Evolutionary conservation across 64 coral and sea anemone genomes (phyloP).

Genomic region (Stylophora pistillata): DNA sequence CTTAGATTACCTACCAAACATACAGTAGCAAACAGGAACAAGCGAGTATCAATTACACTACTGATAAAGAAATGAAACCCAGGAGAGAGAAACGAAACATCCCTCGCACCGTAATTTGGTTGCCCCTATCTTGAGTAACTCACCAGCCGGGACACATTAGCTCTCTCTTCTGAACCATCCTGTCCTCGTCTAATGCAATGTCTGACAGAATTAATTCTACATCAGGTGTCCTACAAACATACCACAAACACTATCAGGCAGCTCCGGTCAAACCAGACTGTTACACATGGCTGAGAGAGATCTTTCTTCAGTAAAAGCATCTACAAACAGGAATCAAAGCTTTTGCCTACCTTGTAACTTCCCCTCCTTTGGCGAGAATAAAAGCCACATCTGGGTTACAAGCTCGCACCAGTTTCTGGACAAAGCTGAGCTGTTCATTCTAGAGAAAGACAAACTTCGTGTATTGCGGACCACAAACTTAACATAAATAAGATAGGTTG

Average conservation of each 20-base stretch:
- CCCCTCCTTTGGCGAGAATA: slow-evolving; percentile 88
- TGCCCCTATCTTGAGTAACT: not conserved
- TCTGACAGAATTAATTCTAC: slow-evolving; percentile 88
- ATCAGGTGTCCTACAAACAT: slow-evolving; percentile 72
- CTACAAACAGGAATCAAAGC: not conserved
- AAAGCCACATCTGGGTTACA: slow-evolving; percentile 87
- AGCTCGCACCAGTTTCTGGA: slow-evolving; percentile 80
- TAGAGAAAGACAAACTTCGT: slow-evolving; percentile 21
- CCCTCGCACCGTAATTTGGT: not conserved
- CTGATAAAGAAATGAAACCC: not conserved
- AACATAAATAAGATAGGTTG: too few species aligned
- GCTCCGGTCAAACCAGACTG: not conserved
- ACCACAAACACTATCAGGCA: not conserved
- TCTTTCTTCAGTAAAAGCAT: not conserved
- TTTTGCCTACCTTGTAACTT: slow-evolving; percentile 69
- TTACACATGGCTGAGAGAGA: not conserved
- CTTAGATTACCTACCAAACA: too few species aligned
- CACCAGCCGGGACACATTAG: slow-evolving; percentile 94
- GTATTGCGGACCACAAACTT: not conserved
- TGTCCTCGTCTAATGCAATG: slow-evolving; percentile 62
- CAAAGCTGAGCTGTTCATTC: slow-evolving; percentile 74
- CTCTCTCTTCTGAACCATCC: slow-evolving; percentile 55
- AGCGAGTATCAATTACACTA: too few species aligned
- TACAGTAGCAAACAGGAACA: too few species aligned
- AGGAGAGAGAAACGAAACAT: not conserved